Evolutionary conservation across 2,113 vertebrate species (phyloP).

Genomic region (Mola mola): DNA sequence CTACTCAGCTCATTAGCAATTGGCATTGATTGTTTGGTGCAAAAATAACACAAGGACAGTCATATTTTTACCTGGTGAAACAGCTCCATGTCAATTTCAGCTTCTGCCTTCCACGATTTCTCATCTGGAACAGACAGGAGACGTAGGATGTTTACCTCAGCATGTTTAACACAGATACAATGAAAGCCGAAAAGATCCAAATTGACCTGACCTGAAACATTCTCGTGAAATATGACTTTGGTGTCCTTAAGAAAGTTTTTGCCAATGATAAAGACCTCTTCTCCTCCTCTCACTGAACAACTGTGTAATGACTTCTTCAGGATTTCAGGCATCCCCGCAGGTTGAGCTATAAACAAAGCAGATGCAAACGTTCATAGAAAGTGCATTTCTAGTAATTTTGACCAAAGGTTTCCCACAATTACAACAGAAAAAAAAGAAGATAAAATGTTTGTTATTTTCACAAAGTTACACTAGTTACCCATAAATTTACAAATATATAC

Average conservation of each 20-base stretch:
- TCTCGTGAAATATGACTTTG: slow-evolving; percentile 98
- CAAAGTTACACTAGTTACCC: no score
- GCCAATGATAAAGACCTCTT: slow-evolving; percentile 97
- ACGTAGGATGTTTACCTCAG: background rate
- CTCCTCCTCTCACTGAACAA: slow-evolving; percentile 92
- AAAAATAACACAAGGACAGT: slow-evolving; percentile 23
- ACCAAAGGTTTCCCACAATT: background rate
- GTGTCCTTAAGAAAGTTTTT: slow-evolving; percentile 99
- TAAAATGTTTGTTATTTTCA: no score
- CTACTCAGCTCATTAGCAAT: slow-evolving; percentile 37
- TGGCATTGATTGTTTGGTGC: slow-evolving; percentile 26
- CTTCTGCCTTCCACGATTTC: slow-evolving; percentile 95
- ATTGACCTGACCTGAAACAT: slow-evolving; percentile 85
- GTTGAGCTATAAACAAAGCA: slow-evolving; percentile 86
- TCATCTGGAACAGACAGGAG: slow-evolving; percentile 86
- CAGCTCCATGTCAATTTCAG: slow-evolving; percentile 98
- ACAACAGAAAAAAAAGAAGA: background rate
- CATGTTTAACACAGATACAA: background rate
- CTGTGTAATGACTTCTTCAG: slow-evolving; percentile 97
- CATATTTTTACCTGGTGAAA: slow-evolving; percentile 93
- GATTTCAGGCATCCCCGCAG: slow-evolving; percentile 96
- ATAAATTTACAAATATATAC: no score
- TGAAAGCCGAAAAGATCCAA: background rate
- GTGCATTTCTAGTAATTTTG: background rate
- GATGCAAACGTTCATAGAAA: background rate